Percentiles rank a stretch among this genome's conserved stretches.
Conservation (phyloP, 2,113 vertebrate genomes). For the Cyprinodon tularosa region DNA sequence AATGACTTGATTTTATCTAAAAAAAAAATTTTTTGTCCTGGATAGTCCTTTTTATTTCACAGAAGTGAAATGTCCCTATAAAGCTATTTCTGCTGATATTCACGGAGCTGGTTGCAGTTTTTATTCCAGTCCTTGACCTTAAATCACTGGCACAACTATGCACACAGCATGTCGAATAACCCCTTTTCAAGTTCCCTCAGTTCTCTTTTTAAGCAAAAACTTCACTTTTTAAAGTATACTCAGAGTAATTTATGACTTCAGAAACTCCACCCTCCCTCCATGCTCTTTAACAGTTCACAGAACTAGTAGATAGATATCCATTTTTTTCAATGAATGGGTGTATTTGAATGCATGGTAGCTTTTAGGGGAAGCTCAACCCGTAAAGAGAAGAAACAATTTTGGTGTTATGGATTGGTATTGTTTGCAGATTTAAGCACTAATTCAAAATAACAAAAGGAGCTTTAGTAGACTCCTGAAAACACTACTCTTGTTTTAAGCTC, state of each 20-base stretch:
- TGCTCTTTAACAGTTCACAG: constrained; percentile 29
- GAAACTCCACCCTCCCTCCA: neutral
- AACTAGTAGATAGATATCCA: constrained; percentile 30
- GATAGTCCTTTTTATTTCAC: neutral
- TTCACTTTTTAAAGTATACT: constrained; percentile 18
- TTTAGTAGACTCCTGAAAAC: neutral
- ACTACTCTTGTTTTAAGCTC: constrained; percentile 19
- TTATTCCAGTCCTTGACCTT: neutral
- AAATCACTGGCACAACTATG: neutral
- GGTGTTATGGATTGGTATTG: neutral
- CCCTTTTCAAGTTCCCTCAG: constrained; percentile 1
- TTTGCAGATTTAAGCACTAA: neutral
- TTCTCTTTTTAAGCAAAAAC: constrained; percentile 9
- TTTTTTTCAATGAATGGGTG: constrained; percentile 20
- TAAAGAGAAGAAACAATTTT: neutral
- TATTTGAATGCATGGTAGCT: constrained; percentile 23
- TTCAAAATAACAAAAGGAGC: neutral
- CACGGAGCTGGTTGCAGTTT: neutral
- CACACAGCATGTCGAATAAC: neutral
- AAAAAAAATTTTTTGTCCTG: neutral
- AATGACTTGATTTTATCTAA: neutral
- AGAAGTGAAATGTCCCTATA: too few relatives aligned
- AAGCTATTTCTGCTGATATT: neutral
- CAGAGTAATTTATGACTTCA: constrained; percentile 15
- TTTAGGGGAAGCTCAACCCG: constrained; percentile 20